Evolutionary conservation across 1,140 invertebrate genomes (phyloP).

Genomic region (Hycleus phaleratus): DNA sequence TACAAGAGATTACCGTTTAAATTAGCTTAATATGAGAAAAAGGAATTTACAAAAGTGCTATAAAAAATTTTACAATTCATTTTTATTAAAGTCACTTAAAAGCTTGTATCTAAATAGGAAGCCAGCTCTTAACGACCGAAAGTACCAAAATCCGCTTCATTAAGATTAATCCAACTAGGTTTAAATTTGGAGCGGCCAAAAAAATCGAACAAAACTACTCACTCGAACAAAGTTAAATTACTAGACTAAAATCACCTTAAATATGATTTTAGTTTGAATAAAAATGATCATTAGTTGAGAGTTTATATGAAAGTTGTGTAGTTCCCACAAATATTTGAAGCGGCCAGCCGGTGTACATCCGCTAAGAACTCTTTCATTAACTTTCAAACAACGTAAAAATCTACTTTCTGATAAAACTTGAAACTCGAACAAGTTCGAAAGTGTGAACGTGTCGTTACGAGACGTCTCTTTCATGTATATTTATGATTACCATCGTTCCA

Average conservation of each 20-base stretch:
- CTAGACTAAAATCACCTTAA: conserved; percentile 4
- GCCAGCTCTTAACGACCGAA: conserved; percentile 9
- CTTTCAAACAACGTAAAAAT: conserved; percentile 31
- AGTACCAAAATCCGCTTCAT: conserved; percentile 19
- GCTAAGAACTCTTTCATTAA: conserved; percentile 27
- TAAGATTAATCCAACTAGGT: conserved; percentile 17
- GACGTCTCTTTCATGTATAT: conserved; percentile 19
- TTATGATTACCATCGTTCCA: conserved; percentile 15
- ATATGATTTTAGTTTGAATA: conserved; percentile 11
- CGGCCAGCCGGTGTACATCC: conserved; percentile 13
- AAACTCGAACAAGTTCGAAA: conserved; percentile 26
- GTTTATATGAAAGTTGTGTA: conserved; percentile 11
- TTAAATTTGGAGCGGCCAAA: background rate
- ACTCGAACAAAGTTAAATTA: conserved; percentile 6
- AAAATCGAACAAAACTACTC: background rate
- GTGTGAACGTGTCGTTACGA: conserved; percentile 27
- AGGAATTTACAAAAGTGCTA: too few species aligned
- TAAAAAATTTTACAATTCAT: too few species aligned
- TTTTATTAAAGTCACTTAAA: too few species aligned
- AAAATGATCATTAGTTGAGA: background rate
- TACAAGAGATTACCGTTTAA: too few species aligned
- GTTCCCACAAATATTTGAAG: conserved; percentile 10
- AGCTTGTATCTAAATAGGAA: conserved; percentile 7
- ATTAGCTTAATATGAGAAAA: too few species aligned
- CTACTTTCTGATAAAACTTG: conserved; percentile 28